Base-by-base conservation (phyloP, 2,797 vertebrate genomes). In the Melanotaenia pygmaea region DNA sequence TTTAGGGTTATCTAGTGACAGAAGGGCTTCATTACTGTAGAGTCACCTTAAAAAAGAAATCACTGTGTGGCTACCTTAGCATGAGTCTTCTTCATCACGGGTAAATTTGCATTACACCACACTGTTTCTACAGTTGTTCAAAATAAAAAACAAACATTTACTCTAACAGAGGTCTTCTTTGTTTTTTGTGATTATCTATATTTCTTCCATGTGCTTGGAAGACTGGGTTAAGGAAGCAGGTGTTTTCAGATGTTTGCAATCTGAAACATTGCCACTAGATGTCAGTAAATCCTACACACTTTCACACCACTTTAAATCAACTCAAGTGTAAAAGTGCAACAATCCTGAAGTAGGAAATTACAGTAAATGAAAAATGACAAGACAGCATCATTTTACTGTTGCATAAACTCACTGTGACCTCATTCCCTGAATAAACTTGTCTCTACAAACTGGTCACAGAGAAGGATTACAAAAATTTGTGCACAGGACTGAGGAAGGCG, bases 341-440 rank as follows among this genome's bases (percentile, higher is more conserved):
- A 85, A 76, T 87, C 83, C 77, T 78, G 72, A 79, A 61, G 77
- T 62, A 63, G 43, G 47, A 74, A 80, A 70, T 70, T 59, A 24
- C 11, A 64, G n/a, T 53, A 34, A 8, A 65, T 67, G 35, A 74
- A 85, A 89, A 84, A 83, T 64, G 72, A 85, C 37, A 80, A 53
- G 61, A 89, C 67, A 79, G 74, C 70, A 79, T 92, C 66, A 78
- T 65, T 91, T 92, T 76, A 88, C 82, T 87, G 63, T 93, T 95
- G 93, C 93, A 94, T 94, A 94, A 94, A 91, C 76, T 85, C 83
- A 82, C 86, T 83, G 83, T 88, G 89, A 90, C 83, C 78, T 84
- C 82, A 64, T 89, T 94, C 92, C 93, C 93, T 95, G 94, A 94
- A 94, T 89, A 77, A 79, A 83, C 72, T 60, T 77, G 67, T 84